Evolutionary conservation across 2,113 vertebrate species (phyloP), one percentile per base, ranked within the genome.

Genomic region (Rhinopomastus cyanomelas): DNA sequence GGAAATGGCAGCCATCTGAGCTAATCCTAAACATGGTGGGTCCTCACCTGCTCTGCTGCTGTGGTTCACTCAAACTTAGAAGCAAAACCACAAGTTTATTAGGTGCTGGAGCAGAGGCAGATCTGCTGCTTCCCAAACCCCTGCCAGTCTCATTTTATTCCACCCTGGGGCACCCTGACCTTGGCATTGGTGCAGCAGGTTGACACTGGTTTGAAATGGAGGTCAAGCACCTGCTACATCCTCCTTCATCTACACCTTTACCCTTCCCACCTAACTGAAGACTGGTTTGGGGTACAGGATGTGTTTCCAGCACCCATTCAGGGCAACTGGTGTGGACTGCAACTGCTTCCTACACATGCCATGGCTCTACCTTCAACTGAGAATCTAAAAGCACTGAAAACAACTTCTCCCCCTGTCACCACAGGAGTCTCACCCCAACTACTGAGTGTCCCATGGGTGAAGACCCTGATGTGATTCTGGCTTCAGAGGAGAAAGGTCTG

Each of bases 371-470:
- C 42, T 37, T n/a, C 30, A 88, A 30, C 37, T 21, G 72, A 77
- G 76, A 66, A 59, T 59, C 48, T 77, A 10, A 11, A 34, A 81
- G 76, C 30, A 52, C 46, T n/a, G 61, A 27, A 91, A 91, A 65
- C 6, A 1, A 6, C 8, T 82, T 34, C 64, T 72, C 48, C 27
- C 26, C 44, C 23, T 57, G 76, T 46, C 29, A 9, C 0, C 16
- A n/a, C 23, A 7, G 16, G 5, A 16, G 7, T 89, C 57, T 79
- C 79, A 46, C 62, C 20, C 48, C 69, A 69, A 80, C 27, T 51
- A 66, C 34, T 0, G 3, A 19, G 3, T 27, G 39, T 14, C 9
- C 21, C 18, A 34, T 1, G 37, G 25, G n/a, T 27, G 27, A 26
- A 51, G 39, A 37, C 46, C 57, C 46, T 61, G 34, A 32, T 62